These are phyloP conservation scores for Rhopalosiphum padi DNA, from an alignment of 1,140 invertebrate genomes.

Conservation along the genomic window DNA sequence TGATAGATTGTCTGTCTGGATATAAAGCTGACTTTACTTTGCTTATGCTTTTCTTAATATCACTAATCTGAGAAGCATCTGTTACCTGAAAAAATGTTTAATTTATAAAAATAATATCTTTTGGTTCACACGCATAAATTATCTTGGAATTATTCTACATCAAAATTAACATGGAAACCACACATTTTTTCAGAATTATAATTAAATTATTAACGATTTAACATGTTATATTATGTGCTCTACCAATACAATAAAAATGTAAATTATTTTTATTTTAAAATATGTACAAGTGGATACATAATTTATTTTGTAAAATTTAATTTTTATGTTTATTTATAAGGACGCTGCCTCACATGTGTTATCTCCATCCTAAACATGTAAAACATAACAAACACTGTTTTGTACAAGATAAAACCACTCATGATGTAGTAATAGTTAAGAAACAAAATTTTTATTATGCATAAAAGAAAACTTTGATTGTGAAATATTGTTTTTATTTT, in stretches of 20 bases:
- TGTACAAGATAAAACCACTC: too few species aligned
- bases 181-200: too few species aligned
- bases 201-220: background rate
- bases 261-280: background rate
- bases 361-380: too few species aligned
- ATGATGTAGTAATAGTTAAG: too few species aligned
- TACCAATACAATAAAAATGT: background rate
- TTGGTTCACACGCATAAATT: background rate
- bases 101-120: background rate
- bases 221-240: background rate
- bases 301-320: too few species aligned
- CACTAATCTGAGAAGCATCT: conserved; percentile 69
- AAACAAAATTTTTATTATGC: too few species aligned
- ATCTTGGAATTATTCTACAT: background rate
- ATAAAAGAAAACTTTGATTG: too few species aligned
- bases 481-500: too few species aligned
- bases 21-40: conserved; percentile 72
- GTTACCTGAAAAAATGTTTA: conserved; percentile 58
- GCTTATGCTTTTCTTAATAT: conserved; percentile 79
- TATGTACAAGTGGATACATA: too few species aligned
- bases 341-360: too few species aligned
- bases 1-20: conserved; percentile 82
- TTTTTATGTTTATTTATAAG: too few species aligned
- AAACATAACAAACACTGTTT: too few species aligned
- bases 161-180: background rate